Percentiles rank a stretch among this genome's conserved stretches.
Evolutionary conservation across 2,888 invertebrate genomes (phyloP).

Genomic region (Altica lythri): DNA sequence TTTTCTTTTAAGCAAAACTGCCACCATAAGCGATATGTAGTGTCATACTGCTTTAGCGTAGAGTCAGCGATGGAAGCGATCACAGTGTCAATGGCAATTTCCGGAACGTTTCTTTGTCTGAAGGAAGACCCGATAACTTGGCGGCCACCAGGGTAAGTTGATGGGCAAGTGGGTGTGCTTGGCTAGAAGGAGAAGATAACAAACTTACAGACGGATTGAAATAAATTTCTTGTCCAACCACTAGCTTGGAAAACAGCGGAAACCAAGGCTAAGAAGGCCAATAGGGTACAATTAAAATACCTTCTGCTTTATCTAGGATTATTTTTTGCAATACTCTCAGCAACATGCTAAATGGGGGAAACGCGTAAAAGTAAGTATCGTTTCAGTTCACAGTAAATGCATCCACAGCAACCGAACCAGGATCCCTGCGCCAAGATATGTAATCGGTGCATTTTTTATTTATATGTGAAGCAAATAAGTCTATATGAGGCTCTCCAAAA

Average conservation of each 20-base stretch:
- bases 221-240: conserved; percentile 13
- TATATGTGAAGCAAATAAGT: conserved; percentile 11
- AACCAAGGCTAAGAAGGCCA: conserved; percentile 37
- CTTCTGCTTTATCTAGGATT: conserved; percentile 30
- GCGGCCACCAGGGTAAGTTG: conserved; percentile 30
- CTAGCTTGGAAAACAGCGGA: conserved; percentile 28
- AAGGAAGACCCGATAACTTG: conserved; percentile 23
- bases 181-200: conserved; percentile 27
- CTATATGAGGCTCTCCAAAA: conserved; percentile 31
- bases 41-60: conserved; percentile 21
- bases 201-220: conserved; percentile 27
- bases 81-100: conserved; percentile 10
- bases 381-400: conserved; percentile 32
- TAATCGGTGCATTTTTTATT: too few relatives aligned
- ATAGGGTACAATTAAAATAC: conserved; percentile 34
- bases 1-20: conserved; percentile 9
- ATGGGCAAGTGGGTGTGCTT: conserved; percentile 21
- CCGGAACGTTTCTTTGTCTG: conserved; percentile 12
- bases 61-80: conserved; percentile 8
- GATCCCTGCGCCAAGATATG: too few relatives aligned
- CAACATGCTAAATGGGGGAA: conserved; percentile 31
- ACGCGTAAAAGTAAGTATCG: conserved; percentile 31
- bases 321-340: conserved; percentile 21
- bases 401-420: too few relatives aligned
- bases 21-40: conserved; percentile 21